Conservation (phyloP, 2,113 vertebrate species). For the Bettongia penicillata region DNA sequence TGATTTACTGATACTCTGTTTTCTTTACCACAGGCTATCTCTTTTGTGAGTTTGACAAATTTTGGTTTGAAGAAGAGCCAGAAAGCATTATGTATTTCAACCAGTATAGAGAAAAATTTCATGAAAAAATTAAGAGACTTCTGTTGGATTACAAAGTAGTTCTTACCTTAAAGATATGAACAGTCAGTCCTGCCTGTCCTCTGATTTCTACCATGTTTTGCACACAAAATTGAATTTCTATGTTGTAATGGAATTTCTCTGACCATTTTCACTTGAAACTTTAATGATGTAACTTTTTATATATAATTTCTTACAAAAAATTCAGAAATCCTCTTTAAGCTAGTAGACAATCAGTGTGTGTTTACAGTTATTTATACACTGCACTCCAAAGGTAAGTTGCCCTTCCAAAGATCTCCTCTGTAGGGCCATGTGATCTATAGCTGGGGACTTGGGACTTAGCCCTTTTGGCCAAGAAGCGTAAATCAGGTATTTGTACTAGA, state of each 20-base stretch:
- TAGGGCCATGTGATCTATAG: constrained; percentile 46
- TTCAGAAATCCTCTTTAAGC: constrained; percentile 82
- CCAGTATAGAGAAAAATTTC: constrained; percentile 96
- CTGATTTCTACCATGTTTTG: constrained; percentile 73
- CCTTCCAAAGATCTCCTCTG: constrained; percentile 75
- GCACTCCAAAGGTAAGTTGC: constrained; percentile 81
- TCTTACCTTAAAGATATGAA: constrained; percentile 85
- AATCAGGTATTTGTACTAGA: constrained; percentile 75
- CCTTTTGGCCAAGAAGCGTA: constrained; percentile 57
- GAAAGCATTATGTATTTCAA: constrained; percentile 99
- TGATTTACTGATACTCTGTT: constrained; percentile 22
- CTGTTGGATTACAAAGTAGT: constrained; percentile 86
- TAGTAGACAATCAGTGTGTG: constrained; percentile 87
- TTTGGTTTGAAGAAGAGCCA: constrained; percentile 97
- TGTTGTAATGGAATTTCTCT: constrained; percentile 76
- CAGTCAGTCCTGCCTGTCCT: constrained; percentile 75
- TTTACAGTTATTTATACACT: constrained; percentile 83
- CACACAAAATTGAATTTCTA: constrained; percentile 74
- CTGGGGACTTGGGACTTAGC: constrained; percentile 69
- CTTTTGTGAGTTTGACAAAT: constrained; percentile 96
- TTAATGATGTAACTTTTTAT: constrained; percentile 65
- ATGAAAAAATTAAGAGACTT: constrained; percentile 89
- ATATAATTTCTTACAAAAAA: constrained; percentile 72
- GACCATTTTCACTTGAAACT: constrained; percentile 76
- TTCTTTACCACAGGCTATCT: constrained; percentile 91